Base-by-base conservation (phyloP, 2,113 vertebrate species). In the Heterotilapia buettikoferi region DNA sequence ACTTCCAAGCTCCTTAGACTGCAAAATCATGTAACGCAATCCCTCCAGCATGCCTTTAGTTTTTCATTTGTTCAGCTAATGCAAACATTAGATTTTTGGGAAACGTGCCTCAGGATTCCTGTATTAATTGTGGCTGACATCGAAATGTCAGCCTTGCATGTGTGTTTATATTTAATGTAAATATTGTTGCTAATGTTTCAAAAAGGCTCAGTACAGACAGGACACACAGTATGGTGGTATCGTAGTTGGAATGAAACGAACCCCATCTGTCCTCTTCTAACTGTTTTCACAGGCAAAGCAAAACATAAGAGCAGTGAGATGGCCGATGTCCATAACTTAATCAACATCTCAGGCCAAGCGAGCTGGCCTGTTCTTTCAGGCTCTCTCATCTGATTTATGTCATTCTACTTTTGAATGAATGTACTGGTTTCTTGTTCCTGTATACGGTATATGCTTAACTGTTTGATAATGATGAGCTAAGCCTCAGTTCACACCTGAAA, bases 251-350 rank as follows among this genome's bases (percentile, higher is more conserved):
- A 85, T 40, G 4, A 73, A 82, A 84, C 53, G 6, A 38, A 76
- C 63, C 87, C 68, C 88, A 86, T 83, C 81, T 90, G 76, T 83
- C 71, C 11, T 83, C 29, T 7, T 79, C 40, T 40, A 21, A 78
- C 31, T 84, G 63, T 71, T 80, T 81, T 86, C 63, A 79, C 9
- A 29, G 16, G 59, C 33, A 66, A 54, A 81, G 73, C 33, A 59
- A 66, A 86, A 78, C 83, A 83, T 45, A 68, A 85, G 63, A 84
- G 68, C 73, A 82, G 45, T 45, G 66, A 88, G 26, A 68, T 85
- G 90, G 78, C 89, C 5, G 5, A 57, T 2, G 84, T 88, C 84
- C 88, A 88, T 83, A 33, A 86, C 61, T 31, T 43, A 82, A 91
- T 89, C 63, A 92, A 16, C 66, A 40, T 84, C 73, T 50, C 24